These are phyloP conservation scores for Ormyrus labotus DNA, from an alignment of 2,888 invertebrate species.

Conservation along the genomic window DNA sequence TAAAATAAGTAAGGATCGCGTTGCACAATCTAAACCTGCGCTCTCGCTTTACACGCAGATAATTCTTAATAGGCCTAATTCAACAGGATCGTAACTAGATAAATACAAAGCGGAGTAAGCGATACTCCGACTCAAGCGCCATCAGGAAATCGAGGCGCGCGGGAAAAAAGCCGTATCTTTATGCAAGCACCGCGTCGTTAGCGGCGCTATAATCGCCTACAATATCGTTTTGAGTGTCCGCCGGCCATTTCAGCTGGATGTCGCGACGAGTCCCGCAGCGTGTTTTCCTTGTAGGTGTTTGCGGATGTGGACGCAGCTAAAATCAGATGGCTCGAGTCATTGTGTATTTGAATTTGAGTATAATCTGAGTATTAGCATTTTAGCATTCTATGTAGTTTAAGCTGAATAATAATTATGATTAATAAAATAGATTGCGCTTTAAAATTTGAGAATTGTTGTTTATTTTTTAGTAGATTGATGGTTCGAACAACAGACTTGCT, in stretches of 20 bases:
- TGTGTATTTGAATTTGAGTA: no score
- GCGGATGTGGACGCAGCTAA: background rate
- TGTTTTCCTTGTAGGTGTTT: background rate
- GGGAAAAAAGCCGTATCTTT: constrained; percentile 24
- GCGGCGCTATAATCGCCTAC: constrained; percentile 26
- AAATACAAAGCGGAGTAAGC: constrained; percentile 22
- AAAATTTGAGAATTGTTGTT: no score
- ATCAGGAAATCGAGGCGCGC: background rate
- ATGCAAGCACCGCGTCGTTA: constrained; percentile 19
- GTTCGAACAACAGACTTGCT: no score
- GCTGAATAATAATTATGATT: no score
- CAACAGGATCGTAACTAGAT: constrained; percentile 34
- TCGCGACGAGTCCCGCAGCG: background rate
- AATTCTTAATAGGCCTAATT: constrained; percentile 30
- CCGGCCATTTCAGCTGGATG: background rate
- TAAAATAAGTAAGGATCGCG: no score
- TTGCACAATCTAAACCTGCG: background rate
- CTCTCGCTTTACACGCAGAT: constrained; percentile 1
- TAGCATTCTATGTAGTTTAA: no score
- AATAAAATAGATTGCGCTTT: no score
- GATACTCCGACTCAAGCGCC: constrained; percentile 1
- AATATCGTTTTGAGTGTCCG: constrained; percentile 1
- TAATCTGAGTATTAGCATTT: no score
- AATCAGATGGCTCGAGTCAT: background rate
- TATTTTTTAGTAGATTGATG: no score